Conservation (phyloP, 1,140 invertebrate genomes). For the Pentalonia nigronervosa region DNA sequence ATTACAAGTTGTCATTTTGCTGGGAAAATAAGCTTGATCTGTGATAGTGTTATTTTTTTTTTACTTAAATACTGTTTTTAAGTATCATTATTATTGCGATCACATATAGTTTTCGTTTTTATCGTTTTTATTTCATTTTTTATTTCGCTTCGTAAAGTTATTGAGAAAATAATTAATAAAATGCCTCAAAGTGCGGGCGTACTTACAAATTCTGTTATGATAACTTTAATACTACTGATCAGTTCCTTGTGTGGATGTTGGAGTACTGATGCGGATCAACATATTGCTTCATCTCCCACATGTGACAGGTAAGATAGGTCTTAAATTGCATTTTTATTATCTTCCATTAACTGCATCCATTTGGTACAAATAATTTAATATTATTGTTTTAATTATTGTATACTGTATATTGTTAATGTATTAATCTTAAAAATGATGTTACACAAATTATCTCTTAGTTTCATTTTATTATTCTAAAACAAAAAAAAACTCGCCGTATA, state of each 20-base stretch:
- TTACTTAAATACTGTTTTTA: constrained; percentile 1
- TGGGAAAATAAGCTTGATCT: constrained; percentile 27
- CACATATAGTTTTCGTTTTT: background rate
- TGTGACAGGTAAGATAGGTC: constrained; percentile 53
- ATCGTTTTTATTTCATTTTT: background rate
- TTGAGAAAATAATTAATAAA: background rate
- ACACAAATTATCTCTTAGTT: background rate
- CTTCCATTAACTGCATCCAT: constrained; percentile 15
- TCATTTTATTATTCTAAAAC: background rate
- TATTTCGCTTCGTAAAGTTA: background rate
- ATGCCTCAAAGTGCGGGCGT: constrained; percentile 42
- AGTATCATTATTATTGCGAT: constrained; percentile 10
- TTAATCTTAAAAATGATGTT: background rate
- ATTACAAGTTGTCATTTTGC: background rate
- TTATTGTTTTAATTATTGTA: background rate
- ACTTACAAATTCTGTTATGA: constrained; percentile 37
- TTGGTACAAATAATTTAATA: background rate
- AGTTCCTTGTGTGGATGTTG: constrained; percentile 45
- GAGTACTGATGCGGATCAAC: constrained; percentile 39
- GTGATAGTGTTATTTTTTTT: constrained; percentile 54
- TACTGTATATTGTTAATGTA: background rate
- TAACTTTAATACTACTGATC: constrained; percentile 22
- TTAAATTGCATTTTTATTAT: constrained; percentile 3
- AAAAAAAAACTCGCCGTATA: constrained; percentile 33
- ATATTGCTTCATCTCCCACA: constrained; percentile 17